A percentile compares a stretch with the other conserved stretches of the same genome.
These are phyloP conservation scores for Stegostoma tigrinum DNA, from an alignment of 2,113 vertebrate genomes.

Conservation along the genomic window DNA sequence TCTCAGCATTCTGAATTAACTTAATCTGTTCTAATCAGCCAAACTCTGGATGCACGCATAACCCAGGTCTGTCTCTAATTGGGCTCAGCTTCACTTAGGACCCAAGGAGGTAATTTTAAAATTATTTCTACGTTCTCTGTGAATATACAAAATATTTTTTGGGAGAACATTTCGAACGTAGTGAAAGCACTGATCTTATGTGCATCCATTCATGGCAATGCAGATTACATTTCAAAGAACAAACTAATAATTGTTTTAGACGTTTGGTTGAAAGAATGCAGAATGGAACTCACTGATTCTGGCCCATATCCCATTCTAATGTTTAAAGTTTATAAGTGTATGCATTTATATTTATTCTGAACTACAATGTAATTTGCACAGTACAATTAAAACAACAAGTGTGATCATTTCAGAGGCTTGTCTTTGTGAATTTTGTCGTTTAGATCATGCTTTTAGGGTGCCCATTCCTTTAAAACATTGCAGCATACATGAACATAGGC, in stretches of 20 bases:
- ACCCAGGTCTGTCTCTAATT: not conserved
- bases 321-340: not conserved
- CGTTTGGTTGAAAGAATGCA: not conserved
- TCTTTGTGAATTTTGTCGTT: not conserved
- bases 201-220: not conserved
- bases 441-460: not conserved
- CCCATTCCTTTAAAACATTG: not conserved
- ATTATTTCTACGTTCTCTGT: not conserved
- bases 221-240: not conserved
- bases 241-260: not conserved
- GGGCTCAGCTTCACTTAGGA: not conserved
- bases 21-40: not conserved
- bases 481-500: not conserved
- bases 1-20: not conserved
- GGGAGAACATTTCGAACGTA: not conserved
- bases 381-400: not conserved
- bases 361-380: not conserved
- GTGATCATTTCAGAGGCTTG: not conserved
- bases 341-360: not conserved
- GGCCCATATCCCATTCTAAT: too few relatives aligned
- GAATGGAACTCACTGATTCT: not conserved
- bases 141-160: not conserved
- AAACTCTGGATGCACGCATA: not conserved
- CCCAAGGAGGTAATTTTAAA: constrained; percentile 2
- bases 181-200: not conserved